Evolutionary conservation across 2,113 vertebrate species (phyloP).

Genomic region (Indri indri): DNA sequence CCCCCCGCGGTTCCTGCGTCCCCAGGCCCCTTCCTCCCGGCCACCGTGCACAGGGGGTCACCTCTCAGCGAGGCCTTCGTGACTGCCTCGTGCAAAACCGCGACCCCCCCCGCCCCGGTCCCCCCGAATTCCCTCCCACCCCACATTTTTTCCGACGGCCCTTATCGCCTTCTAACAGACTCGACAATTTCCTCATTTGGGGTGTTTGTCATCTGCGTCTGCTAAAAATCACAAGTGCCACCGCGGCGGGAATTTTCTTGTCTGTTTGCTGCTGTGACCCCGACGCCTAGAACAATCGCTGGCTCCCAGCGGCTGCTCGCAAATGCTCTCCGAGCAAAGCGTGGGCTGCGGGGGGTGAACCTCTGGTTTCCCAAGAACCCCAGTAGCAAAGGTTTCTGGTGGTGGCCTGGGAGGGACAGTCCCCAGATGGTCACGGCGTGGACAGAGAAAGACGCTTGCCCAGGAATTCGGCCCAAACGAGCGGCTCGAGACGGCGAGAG

Average conservation of each 20-base stretch:
- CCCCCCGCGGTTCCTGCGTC: too few relatives aligned
- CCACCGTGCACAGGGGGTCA: too few relatives aligned
- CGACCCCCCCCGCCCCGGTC: background rate
- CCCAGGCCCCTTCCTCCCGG: too few relatives aligned
- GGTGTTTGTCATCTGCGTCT: background rate
- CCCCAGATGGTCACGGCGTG: accelerated
- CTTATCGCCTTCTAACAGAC: background rate
- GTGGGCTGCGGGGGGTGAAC: background rate
- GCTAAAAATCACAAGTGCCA: background rate
- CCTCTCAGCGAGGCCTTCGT: conserved; percentile 54
- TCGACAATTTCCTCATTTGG: background rate
- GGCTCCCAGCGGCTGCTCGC: background rate
- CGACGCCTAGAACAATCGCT: background rate
- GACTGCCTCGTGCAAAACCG: background rate
- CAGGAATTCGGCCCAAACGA: background rate
- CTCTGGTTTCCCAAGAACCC: background rate
- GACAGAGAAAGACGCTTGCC: background rate
- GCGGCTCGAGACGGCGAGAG: background rate
- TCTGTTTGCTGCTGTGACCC: background rate
- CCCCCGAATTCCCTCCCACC: too few relatives aligned
- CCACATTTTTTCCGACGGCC: background rate
- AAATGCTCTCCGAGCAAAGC: background rate
- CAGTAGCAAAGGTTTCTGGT: background rate
- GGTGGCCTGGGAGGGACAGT: background rate
- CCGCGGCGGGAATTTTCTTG: background rate